Evolutionary conservation across 2,113 vertebrate species (phyloP).

Genomic region (Etheostoma cragini): DNA sequence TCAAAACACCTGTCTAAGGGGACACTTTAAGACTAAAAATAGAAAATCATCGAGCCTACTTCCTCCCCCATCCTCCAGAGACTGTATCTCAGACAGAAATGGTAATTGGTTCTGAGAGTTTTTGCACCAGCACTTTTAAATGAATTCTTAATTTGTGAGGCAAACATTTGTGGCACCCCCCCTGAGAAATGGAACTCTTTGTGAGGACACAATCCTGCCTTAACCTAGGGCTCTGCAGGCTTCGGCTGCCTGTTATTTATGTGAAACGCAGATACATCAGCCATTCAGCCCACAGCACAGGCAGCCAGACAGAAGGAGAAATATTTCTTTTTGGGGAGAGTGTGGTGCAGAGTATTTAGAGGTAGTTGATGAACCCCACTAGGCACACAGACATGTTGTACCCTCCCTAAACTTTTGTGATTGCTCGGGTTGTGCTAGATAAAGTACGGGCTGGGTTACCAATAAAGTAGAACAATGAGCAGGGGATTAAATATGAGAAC

Average conservation of each 20-base stretch:
- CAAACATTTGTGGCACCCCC: slow-evolving; percentile 58
- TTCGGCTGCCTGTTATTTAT: slow-evolving; percentile 39
- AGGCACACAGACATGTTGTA: slow-evolving; percentile 19
- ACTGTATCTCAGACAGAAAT: slow-evolving; percentile 57
- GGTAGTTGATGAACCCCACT: slow-evolving; percentile 23
- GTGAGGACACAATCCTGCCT: slow-evolving; percentile 37
- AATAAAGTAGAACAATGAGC: slow-evolving; percentile 1
- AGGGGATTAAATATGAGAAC: not conserved
- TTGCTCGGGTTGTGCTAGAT: not conserved
- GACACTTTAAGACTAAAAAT: slow-evolving; percentile 68
- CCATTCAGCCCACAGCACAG: slow-evolving; percentile 42
- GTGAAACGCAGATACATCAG: slow-evolving; percentile 46
- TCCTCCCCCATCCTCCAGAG: slow-evolving; percentile 38
- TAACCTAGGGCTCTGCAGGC: slow-evolving; percentile 20
- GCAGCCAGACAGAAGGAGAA: slow-evolving; percentile 16
- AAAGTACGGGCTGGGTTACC: not conserved
- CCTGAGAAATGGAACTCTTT: slow-evolving; percentile 16
- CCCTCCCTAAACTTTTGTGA: slow-evolving; percentile 10
- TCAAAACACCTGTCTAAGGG: slow-evolving; percentile 57
- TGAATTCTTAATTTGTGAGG: slow-evolving; percentile 72
- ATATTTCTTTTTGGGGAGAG: slow-evolving; percentile 19
- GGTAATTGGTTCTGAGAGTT: slow-evolving; percentile 70
- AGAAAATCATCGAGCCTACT: slow-evolving; percentile 42
- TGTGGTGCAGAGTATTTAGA: slow-evolving; percentile 29
- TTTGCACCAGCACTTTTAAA: slow-evolving; percentile 64